Conservation (phyloP, 2,888 invertebrate species). For the Eurytoma adleriae region DNA sequence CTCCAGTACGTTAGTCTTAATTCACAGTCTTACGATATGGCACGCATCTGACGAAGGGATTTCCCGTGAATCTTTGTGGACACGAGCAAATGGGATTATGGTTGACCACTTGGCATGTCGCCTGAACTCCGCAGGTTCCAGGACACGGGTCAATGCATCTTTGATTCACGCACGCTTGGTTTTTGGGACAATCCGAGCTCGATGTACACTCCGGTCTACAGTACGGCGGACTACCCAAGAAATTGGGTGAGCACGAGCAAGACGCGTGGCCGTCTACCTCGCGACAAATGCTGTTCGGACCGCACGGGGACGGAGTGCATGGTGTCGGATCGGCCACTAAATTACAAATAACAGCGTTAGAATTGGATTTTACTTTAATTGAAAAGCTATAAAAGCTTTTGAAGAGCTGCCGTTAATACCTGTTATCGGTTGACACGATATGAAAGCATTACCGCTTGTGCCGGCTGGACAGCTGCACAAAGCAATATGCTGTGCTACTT, state of each 20-base stretch:
- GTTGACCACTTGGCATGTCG: conserved; percentile 87
- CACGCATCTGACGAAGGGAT: conserved; percentile 75
- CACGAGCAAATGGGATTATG: conserved; percentile 91
- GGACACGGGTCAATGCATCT: conserved; percentile 90
- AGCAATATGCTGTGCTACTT: conserved; percentile 84
- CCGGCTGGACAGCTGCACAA: conserved; percentile 84
- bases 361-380: conserved; percentile 73
- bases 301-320: conserved; percentile 76
- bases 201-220: conserved; percentile 85
- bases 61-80: conserved; percentile 85
- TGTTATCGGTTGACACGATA: conserved; percentile 64
- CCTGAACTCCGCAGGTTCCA: conserved; percentile 87
- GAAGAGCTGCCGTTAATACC: conserved; percentile 77
- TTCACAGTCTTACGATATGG: conserved; percentile 61
- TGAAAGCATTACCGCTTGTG: conserved; percentile 80
- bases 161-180: conserved; percentile 87
- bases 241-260: conserved; percentile 83
- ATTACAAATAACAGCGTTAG: conserved; percentile 74
- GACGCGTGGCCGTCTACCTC: conserved; percentile 80
- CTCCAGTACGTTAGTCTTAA: conserved; percentile 62
- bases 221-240: conserved; percentile 84
- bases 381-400: conserved; percentile 70
- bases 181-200: conserved; percentile 70
- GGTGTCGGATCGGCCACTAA: conserved; percentile 72
- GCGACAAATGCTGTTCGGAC: conserved; percentile 84